Evolutionary conservation across 2,797 vertebrate species (phyloP).

Genomic region (Carduelis carduelis): DNA sequence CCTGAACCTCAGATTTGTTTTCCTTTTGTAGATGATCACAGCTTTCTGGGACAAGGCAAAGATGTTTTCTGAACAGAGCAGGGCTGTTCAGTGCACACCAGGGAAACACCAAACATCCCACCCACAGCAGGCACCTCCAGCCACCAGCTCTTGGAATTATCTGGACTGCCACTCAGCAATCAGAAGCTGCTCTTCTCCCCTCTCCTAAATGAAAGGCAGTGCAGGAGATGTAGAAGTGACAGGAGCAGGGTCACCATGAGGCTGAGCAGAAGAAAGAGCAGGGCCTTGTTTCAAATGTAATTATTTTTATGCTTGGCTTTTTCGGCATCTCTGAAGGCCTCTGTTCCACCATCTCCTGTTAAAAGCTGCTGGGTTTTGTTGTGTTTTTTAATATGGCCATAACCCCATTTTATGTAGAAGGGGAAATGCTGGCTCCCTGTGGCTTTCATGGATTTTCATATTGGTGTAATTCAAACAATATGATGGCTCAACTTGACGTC

Average conservation of each 20-base stretch:
- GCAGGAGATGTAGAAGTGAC: neutral
- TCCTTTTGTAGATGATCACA: neutral
- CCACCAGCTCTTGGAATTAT: neutral
- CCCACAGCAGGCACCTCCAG: neutral
- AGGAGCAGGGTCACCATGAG: neutral
- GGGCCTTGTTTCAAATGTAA: neutral
- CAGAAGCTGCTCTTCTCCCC: neutral
- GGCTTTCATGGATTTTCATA: constrained; percentile 73
- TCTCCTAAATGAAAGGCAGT: neutral
- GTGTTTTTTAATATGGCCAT: constrained; percentile 64
- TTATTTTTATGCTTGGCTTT: constrained; percentile 5
- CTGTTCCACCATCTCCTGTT: constrained; percentile 63
- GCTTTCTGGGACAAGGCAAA: neutral
- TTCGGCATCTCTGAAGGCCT: constrained; percentile 21
- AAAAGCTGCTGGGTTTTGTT: constrained; percentile 55
- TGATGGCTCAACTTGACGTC: constrained; percentile 54
- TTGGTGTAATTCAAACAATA: constrained; percentile 74
- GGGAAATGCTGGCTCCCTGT: constrained; percentile 68
- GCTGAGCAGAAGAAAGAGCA: neutral
- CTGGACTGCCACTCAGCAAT: neutral
- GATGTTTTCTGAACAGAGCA: neutral
- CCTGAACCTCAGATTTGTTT: neutral
- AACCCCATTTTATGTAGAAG: constrained; percentile 73
- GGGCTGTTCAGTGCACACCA: neutral
- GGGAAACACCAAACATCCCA: neutral